Base-by-base conservation (phyloP, 2,113 vertebrate genomes). In the Vicugna pacos region DNA sequence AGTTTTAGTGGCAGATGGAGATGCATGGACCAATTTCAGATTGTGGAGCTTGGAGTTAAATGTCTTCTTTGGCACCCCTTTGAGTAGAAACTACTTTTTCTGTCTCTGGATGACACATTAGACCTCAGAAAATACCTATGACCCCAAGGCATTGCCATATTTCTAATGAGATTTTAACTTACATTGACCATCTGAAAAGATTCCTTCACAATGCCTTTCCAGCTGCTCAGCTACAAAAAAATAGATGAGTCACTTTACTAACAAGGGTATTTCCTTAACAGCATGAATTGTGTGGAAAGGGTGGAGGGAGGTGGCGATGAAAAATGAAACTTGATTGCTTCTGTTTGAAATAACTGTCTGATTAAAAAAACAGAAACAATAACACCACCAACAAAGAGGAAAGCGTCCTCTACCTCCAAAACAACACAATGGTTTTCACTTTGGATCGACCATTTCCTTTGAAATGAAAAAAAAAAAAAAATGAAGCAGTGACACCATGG, bases 401-500 rank as follows among this genome's bases (percentile, higher is more conserved):
- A 97, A 97, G 94, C 93, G 89, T 46, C 69, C 84, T 93, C 91
- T 72, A 83, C 30, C 42, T 85, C 35, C 24, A 83, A 93, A 95
- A 81, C 38, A 64, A 62, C 11, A 26, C 54, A 75, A 95, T 96
- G 89, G 86, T 96, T 97, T 97, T 97, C 96, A 96, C 94, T 95
- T 98, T 98, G 95, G 96, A 96, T 92, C 92, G 81, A 88, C 91
- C 92, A 96, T 98, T 98, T 98, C 91, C 95, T 95, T 98, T 89
- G 93, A 97, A 98, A 96, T 98, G 62, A 93, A 98, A 89, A 90
- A 97, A 42, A 42, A 95, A 97, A 97, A 97, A 97, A 93, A n/a
- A n/a, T n/a, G n/a, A n/a, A n/a, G n/a, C n/a, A n/a, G n/a, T n/a
- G n/a, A n/a, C n/a, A n/a, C n/a, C n/a, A n/a, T n/a, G n/a, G n/a